Evolutionary conservation across 2,113 vertebrate species (phyloP).

Genomic region (Leptobrachium ailaonicum): DNA sequence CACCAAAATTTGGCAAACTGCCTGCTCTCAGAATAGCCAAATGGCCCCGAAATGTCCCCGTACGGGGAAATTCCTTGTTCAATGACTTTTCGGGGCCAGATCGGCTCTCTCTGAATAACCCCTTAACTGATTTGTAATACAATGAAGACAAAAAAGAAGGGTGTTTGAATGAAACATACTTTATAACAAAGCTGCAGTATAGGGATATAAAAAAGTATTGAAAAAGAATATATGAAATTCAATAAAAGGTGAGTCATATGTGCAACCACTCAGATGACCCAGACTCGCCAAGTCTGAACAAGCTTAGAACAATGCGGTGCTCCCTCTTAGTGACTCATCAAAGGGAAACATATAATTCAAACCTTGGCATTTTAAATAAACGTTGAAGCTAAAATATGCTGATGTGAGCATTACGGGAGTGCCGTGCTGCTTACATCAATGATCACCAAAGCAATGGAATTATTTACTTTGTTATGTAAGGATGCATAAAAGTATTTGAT

Average conservation of each 20-base stretch:
- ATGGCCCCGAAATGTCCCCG: too few species aligned
- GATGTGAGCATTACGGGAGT: slow-evolving; percentile 31
- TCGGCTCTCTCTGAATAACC: too few species aligned
- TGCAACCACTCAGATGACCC: background rate
- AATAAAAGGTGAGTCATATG: slow-evolving; percentile 21
- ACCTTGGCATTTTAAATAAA: slow-evolving; percentile 21
- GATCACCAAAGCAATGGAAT: background rate
- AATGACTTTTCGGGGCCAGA: too few species aligned
- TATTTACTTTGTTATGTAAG: background rate
- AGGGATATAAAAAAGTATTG: too few species aligned
- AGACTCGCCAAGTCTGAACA: slow-evolving; percentile 37
- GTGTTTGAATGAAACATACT: too few species aligned
- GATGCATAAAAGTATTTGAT: slow-evolving; percentile 10
- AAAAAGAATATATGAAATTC: too few species aligned
- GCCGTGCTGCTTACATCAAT: slow-evolving; percentile 12
- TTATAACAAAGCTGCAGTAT: too few species aligned
- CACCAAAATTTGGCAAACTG: too few species aligned
- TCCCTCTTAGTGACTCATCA: slow-evolving; percentile 34
- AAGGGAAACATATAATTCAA: slow-evolving; percentile 26
- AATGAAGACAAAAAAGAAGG: too few species aligned
- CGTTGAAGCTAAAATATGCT: slow-evolving; percentile 35
- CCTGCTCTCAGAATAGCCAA: too few species aligned
- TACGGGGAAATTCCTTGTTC: too few species aligned
- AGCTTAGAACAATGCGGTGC: slow-evolving; percentile 14
- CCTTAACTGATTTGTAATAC: too few species aligned